Percentiles rank a stretch among this genome's conserved stretches.
These are phyloP conservation scores for Rhinopithecus roxellana DNA, from an alignment of 2,113 vertebrate genomes.

Conservation along the genomic window DNA sequence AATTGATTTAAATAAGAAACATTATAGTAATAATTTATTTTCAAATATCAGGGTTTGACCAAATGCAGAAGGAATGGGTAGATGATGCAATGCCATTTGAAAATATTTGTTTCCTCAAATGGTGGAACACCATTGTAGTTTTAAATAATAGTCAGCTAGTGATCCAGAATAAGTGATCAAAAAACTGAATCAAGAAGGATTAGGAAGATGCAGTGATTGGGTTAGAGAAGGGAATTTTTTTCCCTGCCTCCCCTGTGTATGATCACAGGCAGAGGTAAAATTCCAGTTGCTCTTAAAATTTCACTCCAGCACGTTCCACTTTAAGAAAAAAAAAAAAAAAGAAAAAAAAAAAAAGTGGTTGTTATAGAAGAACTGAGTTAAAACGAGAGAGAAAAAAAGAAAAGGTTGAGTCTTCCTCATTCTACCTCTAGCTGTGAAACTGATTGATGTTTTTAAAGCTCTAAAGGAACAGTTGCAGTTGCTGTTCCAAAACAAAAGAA, in stretches of 20 bases:
- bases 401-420: neutral
- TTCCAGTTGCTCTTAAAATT: neutral
- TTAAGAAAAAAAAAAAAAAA: neutral
- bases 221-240: neutral
- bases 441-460: slow-evolving; percentile 42
- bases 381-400: neutral
- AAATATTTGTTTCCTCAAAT: neutral
- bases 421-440: slow-evolving; percentile 35
- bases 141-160: neutral
- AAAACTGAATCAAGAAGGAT: neutral
- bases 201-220: rapidly evolving
- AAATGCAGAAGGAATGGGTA: neutral
- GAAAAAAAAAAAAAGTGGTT: neutral
- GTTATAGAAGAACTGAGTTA: neutral
- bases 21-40: neutral
- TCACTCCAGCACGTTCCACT: neutral
- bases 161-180: neutral
- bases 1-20: neutral
- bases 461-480: slow-evolving; percentile 15
- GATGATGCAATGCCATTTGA: rapidly evolving
- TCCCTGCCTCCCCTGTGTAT: neutral
- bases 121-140: neutral
- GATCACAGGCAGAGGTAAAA: neutral
- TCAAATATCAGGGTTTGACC: neutral
- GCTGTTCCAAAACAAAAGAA: slow-evolving; percentile 50